Evolutionary conservation across 2,113 vertebrate species (phyloP).

Genomic region (Marcusenius ussheri): DNA sequence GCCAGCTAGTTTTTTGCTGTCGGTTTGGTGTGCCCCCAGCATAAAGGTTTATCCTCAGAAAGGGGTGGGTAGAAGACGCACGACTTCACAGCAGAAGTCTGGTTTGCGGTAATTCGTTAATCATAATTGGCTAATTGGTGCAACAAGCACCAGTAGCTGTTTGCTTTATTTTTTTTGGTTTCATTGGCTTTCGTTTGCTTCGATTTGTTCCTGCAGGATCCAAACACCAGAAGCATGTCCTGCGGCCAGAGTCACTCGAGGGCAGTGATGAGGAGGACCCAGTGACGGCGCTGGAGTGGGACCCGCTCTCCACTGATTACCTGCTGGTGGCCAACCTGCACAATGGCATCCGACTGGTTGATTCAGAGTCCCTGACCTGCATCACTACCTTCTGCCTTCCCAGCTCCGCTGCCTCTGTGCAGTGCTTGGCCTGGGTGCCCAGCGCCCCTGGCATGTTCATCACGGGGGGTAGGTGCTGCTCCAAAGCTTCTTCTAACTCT

Average conservation of each 20-base stretch:
- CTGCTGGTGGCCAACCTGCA: constrained; percentile 89
- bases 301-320: constrained; percentile 85
- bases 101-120: neutral
- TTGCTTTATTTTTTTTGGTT: neutral
- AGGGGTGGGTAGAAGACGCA: neutral
- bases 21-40: neutral
- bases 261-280: constrained; percentile 94
- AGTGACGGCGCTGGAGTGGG: constrained; percentile 89
- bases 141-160: neutral
- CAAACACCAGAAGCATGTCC: constrained; percentile 86
- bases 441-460: constrained; percentile 97
- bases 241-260: constrained; percentile 85
- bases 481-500: neutral
- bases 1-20: too few species aligned
- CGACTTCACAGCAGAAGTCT: neutral
- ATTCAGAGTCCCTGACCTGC: constrained; percentile 80
- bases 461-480: constrained; percentile 71
- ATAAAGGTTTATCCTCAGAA: neutral
- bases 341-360: constrained; percentile 83
- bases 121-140: neutral
- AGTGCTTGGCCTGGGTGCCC: constrained; percentile 91
- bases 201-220: constrained; percentile 57
- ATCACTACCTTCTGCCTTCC: constrained; percentile 85
- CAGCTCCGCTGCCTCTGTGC: constrained; percentile 78
- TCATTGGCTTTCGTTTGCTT: neutral